Evolutionary conservation across 2,113 vertebrate species (phyloP), one percentile per base, ranked within the genome.

Genomic region (Bagarius yarrelli): DNA sequence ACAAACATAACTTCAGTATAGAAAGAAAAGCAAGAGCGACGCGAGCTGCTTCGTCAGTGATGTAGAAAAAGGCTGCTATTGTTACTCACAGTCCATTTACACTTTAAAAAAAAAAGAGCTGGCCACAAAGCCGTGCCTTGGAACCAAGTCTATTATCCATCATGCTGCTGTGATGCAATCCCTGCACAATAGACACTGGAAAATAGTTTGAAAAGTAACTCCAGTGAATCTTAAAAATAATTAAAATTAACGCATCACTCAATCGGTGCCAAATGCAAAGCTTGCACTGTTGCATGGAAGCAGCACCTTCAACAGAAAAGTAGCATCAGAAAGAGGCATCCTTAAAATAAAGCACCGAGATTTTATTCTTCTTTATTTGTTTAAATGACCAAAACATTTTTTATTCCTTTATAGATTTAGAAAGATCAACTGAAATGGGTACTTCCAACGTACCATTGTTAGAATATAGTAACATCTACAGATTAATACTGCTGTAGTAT

Each of bases 21-120:
- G 50, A 71, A 11, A 15, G 44, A 47, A 47, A 47, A 63, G n/a
- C 23, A 32, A 81, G 64, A 27, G 27, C 27, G n/a, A 34, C 21
- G 59, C 5, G 47, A 30, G 76, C 67, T 64, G 79, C 76, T 80
- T 71, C 70, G 80, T 80, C 55, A 53, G 57, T 75, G n/a, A 56
- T 21, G 59, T 75, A 78, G 61, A 71, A 61, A 56, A 82, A 50
- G 76, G 47, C 70, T 72, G 30, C 25, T 80, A 60, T 81, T 81
- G 79, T 81, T 73, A 66, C 67, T 16, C 55, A 16, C n/a, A 82
- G 71, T 84, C 59, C 66, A 84, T 84, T 82, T 84, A 82, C 15
- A 11, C 52, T 3, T 53, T 63, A 25, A 50, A 13, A 61, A 13
- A 36, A 56, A 13, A 36, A 56, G 60, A 53, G 32, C n/a, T 57